These are phyloP conservation scores for Theristicus caerulescens DNA, from an alignment of 2,113 vertebrate species.

Conservation along the genomic window DNA sequence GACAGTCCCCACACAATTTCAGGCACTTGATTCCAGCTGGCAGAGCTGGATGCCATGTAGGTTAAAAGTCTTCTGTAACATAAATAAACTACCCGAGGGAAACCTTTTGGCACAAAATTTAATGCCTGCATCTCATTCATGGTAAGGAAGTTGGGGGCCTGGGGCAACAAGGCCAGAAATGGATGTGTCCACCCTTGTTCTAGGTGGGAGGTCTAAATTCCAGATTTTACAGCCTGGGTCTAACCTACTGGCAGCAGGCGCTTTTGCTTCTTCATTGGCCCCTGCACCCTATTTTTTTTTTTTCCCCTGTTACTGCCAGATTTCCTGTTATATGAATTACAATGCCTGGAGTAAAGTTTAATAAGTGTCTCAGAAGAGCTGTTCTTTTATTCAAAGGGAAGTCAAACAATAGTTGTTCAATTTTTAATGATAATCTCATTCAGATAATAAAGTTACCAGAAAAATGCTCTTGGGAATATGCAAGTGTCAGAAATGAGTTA, in stretches of 20 bases:
- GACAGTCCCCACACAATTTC: neutral
- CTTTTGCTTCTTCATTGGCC: neutral
- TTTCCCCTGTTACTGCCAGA: neutral
- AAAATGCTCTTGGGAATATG: neutral
- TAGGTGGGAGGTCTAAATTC: neutral
- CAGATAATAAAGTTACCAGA: conserved; percentile 4
- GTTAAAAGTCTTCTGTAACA: neutral
- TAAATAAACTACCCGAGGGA: neutral
- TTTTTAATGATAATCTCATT: conserved; percentile 36
- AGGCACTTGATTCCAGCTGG: neutral
- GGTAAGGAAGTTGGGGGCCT: neutral
- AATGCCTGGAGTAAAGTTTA: neutral
- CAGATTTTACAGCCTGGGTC: neutral
- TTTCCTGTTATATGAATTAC: neutral
- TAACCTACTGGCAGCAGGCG: neutral
- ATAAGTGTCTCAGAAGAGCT: neutral
- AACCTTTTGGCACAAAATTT: neutral
- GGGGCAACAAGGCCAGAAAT: neutral
- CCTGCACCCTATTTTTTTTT: neutral
- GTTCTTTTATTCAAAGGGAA: conserved; percentile 4
- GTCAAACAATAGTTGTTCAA: neutral
- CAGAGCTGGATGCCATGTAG: neutral
- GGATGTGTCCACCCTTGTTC: neutral
- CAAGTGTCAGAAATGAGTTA: neutral
- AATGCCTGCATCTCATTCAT: neutral